A percentile compares a stretch with the other conserved stretches of the same genome.
phyloP scores from a whole-genome alignment of 1,140 invertebrate species.

The Brachionus sp. region DNA sequence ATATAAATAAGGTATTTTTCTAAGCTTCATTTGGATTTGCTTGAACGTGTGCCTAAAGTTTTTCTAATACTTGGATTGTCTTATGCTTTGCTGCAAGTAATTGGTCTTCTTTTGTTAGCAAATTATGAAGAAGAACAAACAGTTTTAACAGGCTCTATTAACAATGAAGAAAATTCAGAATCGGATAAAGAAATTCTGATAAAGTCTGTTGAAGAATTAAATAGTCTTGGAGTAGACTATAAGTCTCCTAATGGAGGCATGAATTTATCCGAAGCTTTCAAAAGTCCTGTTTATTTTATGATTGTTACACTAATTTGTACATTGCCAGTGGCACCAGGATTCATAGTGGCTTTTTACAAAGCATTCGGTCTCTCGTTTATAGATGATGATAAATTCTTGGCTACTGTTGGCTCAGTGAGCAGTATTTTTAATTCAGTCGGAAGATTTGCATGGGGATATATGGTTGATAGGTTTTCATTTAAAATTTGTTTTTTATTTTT shows the following conservation, averaged over 20 bases:
- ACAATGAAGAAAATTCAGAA: background rate
- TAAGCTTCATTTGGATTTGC: conserved; percentile 48
- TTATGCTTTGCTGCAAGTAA: conserved; percentile 49
- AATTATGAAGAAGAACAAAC: conserved; percentile 46
- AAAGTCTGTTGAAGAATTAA: conserved; percentile 31
- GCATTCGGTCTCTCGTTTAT: conserved; percentile 51
- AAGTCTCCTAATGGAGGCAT: conserved; percentile 48
- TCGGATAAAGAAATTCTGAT: conserved; percentile 45
- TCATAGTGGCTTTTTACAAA: conserved; percentile 46
- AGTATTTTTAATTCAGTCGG: conserved; percentile 49
- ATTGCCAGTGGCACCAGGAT: background rate
- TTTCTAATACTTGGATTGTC: conserved; percentile 48
- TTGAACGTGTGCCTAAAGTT: conserved; percentile 49
- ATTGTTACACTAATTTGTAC: conserved; percentile 44
- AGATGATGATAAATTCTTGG: conserved; percentile 49
- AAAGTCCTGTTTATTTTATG: conserved; percentile 35
- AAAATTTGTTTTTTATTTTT: conserved; percentile 33
- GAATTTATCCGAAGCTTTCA: conserved; percentile 49
- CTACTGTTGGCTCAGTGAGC: conserved; percentile 51
- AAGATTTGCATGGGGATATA: conserved; percentile 49
- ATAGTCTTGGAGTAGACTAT: conserved; percentile 48
- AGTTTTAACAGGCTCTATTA: background rate
- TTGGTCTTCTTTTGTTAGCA: conserved; percentile 43
- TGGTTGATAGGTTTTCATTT: conserved; percentile 48
- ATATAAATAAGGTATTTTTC: conserved; percentile 55